Evolutionary conservation across 1,140 invertebrate genomes (phyloP).

Genomic region (Heliconius nattereri): DNA sequence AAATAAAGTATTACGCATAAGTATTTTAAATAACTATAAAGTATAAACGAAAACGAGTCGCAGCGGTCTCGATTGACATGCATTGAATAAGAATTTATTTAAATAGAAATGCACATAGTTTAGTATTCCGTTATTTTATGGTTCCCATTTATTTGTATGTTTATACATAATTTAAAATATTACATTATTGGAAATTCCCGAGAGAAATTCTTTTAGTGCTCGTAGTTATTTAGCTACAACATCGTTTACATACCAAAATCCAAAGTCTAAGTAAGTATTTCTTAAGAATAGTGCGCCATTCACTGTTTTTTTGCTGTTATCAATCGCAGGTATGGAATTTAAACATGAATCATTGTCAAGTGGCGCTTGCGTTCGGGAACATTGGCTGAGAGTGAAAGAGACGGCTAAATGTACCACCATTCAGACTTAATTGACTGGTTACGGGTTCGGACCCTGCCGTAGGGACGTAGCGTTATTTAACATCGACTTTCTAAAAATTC

Average conservation of each 20-base stretch:
- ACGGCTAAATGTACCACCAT: constrained; percentile 70
- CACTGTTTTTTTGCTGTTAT: constrained; percentile 73
- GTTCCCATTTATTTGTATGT: constrained; percentile 23
- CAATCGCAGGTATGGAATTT: constrained; percentile 78
- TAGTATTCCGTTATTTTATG: constrained; percentile 39
- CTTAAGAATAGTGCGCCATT: constrained; percentile 68
- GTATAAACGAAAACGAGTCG: constrained; percentile 43
- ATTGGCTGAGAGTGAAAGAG: constrained; percentile 69
- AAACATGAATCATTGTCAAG: constrained; percentile 78
- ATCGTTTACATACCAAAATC: constrained; percentile 14
- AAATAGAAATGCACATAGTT: constrained; percentile 42
- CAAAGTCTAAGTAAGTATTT: constrained; percentile 32
- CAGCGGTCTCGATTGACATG: constrained; percentile 44
- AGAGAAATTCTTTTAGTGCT: constrained; percentile 11
- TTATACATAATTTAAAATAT: constrained; percentile 29
- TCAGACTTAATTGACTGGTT: constrained; percentile 79
- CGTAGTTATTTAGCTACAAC: constrained; percentile 1
- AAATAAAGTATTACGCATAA: constrained; percentile 39
- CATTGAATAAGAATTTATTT: constrained; percentile 43
- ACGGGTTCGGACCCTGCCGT: constrained; percentile 74
- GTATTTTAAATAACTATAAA: constrained; percentile 42
- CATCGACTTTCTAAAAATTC: constrained; percentile 77
- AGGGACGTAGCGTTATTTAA: constrained; percentile 75
- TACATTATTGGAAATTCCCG: constrained; percentile 17
- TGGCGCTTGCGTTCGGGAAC: constrained; percentile 70